phyloP scores from a whole-genome alignment of 2,113 vertebrate genomes.

The Bombycilla garrulus region DNA sequence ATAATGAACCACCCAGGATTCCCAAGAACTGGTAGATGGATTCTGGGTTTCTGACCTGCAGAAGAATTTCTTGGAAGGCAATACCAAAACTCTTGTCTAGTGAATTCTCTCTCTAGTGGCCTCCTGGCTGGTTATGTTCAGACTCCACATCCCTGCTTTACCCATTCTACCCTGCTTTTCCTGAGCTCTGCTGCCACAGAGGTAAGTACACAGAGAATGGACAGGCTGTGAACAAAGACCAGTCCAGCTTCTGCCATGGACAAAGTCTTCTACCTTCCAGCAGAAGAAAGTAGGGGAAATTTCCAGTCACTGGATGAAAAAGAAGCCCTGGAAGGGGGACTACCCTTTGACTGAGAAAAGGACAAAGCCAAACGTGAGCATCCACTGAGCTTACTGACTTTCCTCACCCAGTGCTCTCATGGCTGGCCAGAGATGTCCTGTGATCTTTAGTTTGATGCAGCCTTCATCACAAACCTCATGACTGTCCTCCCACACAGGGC shows the following conservation, averaged over 20 bases:
- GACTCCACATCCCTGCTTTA: background rate
- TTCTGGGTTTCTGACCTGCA: background rate
- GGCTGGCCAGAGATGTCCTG: background rate
- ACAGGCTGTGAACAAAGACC: background rate
- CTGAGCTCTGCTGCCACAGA: background rate
- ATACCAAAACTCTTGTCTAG: background rate
- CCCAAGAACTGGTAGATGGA: background rate
- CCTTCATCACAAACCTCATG: background rate
- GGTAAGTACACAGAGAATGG: background rate
- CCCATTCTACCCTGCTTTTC: background rate
- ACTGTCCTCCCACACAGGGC: background rate
- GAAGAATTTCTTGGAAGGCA: constrained; percentile 1
- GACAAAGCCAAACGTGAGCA: background rate
- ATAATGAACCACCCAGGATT: background rate
- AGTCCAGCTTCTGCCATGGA: background rate
- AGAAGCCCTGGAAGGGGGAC: background rate
- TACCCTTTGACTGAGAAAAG: background rate
- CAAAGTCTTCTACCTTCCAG: background rate
- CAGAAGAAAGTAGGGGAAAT: background rate
- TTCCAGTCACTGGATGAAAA: background rate
- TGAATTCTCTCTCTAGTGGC: background rate
- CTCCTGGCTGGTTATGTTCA: background rate
- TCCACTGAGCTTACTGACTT: background rate
- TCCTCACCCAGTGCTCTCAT: background rate
- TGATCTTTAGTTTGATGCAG: background rate